These are phyloP conservation scores for Agrochola litura DNA, from an alignment of 2,888 invertebrate species.

Conservation along the genomic window DNA sequence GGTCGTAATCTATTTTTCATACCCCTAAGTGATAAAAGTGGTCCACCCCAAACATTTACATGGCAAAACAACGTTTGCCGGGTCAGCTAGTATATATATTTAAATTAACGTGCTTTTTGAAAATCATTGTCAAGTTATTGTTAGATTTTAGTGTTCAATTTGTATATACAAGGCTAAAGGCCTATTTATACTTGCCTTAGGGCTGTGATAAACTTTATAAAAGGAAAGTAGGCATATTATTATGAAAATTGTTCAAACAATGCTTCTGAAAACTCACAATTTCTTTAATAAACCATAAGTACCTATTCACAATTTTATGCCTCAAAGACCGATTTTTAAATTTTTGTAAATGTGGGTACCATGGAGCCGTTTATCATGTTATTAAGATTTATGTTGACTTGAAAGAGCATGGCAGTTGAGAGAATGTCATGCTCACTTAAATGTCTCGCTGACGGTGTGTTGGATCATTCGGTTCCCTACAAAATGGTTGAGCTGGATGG, in stretches of 20 bases:
- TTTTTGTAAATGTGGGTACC: no score
- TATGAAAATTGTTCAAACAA: background rate
- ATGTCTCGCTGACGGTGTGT: no score
- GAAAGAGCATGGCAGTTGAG: no score
- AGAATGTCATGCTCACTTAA: no score
- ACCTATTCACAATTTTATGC: background rate
- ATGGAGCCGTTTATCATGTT: no score
- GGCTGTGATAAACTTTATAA: background rate
- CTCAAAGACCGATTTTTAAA: background rate
- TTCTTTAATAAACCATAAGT: background rate
- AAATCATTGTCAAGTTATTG: conserved; percentile 21
- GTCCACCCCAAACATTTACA: no score
- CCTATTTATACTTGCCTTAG: background rate
- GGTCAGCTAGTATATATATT: background rate
- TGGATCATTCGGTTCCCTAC: no score
- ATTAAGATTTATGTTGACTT: no score
- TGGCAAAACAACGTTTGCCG: no score
- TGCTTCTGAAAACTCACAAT: background rate
- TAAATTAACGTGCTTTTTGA: background rate
- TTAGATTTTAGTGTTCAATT: background rate
- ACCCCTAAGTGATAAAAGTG: no score
- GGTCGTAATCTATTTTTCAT: no score
- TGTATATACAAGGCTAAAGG: background rate
- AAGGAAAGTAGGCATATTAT: background rate
- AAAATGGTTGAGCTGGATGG: no score